Conservation (phyloP, 2,113 vertebrate species). For the Misgurnus anguillicaudatus region DNA sequence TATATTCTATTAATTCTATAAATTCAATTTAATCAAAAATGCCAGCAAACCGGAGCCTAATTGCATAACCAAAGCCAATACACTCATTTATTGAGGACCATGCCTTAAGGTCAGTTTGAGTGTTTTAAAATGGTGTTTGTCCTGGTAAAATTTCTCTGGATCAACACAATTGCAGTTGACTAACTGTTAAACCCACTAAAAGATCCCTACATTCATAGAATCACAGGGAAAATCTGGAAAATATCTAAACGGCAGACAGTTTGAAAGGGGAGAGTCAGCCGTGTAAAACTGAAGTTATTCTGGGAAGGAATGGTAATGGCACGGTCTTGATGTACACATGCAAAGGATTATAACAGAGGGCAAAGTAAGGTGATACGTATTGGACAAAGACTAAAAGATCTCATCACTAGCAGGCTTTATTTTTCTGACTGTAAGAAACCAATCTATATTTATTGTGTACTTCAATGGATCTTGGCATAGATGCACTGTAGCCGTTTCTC, state of each 20-base stretch:
- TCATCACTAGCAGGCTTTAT: neutral
- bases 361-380: slow-evolving; percentile 12
- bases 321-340: neutral
- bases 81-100: neutral
- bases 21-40: too few species aligned
- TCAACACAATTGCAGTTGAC: neutral
- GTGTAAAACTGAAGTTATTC: neutral
- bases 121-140: neutral
- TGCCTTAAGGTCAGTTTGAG: slow-evolving; percentile 5
- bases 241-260: slow-evolving; percentile 7
- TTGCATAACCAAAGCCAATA: too few species aligned
- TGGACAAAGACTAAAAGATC: neutral
- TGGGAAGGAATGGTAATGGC: slow-evolving; percentile 9
- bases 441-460: neutral
- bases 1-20: too few species aligned
- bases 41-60: too few species aligned
- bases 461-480: neutral
- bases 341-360: neutral
- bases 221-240: neutral
- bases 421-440: neutral
- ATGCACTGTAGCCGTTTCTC: too few species aligned
- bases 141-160: neutral
- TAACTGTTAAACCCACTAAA: neutral
- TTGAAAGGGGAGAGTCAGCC: slow-evolving; percentile 1
- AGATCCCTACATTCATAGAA: neutral